Conservation (phyloP, 1,140 invertebrate species). For the Cecropterus lyciades region DNA sequence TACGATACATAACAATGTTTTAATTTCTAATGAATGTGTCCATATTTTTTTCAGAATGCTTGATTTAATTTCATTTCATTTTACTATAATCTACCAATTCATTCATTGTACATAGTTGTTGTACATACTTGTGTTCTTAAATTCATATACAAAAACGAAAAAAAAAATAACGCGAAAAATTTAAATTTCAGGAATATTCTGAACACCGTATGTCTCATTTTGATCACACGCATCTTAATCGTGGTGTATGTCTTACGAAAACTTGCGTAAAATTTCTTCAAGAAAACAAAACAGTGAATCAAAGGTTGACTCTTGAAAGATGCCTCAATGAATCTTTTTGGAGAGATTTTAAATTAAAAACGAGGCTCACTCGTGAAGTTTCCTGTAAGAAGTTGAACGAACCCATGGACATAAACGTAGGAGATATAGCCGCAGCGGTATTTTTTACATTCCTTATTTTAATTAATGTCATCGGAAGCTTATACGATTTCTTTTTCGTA, state of each 20-base stretch:
- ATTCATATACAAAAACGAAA: too few relatives aligned
- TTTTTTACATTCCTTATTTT: slow-evolving; percentile 43
- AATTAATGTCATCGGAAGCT: slow-evolving; percentile 46
- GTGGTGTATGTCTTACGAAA: slow-evolving; percentile 54
- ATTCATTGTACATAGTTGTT: too few relatives aligned
- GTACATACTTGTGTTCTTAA: too few relatives aligned
- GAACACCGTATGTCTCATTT: slow-evolving; percentile 46
- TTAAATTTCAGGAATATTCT: slow-evolving; percentile 57
- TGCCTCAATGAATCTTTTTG: slow-evolving; percentile 50
- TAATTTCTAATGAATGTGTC: too few relatives aligned
- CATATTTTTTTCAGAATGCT: too few relatives aligned
- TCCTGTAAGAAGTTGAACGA: slow-evolving; percentile 40
- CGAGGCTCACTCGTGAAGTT: slow-evolving; percentile 37
- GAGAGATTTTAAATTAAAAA: slow-evolving; percentile 42
- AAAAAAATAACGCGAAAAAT: too few relatives aligned
- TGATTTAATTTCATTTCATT: too few relatives aligned
- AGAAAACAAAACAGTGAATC: slow-evolving; percentile 11
- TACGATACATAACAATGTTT: too few relatives aligned
- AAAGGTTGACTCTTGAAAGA: slow-evolving; percentile 37
- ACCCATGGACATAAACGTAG: slow-evolving; percentile 30
- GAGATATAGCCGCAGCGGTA: slow-evolving; percentile 44
- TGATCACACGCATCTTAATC: slow-evolving; percentile 51
- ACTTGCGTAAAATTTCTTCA: slow-evolving; percentile 42
- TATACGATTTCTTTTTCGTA: slow-evolving; percentile 39
- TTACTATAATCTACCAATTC: too few relatives aligned